Evolutionary conservation across 2,888 invertebrate genomes (phyloP), one percentile per base, ranked within the genome.

Genomic region (Lymantria dispar): DNA sequence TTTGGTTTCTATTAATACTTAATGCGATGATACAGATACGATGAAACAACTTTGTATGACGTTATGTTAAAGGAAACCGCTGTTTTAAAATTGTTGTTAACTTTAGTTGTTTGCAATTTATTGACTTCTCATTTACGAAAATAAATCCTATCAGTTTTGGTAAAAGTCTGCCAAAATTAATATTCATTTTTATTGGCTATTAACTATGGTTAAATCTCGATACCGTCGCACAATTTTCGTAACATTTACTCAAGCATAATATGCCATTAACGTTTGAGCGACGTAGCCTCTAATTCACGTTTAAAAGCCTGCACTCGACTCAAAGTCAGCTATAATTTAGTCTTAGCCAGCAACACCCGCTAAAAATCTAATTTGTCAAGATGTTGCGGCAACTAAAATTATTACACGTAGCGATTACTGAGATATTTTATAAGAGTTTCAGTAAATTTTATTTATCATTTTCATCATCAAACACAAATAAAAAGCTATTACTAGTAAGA

Each of bases 241-340:
- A 78, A 79, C 80, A 85, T 78, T 83, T 78, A 79, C 88, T 88
- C 80, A 74, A 79, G 88, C 85, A 89, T 87, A 88, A 85, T 87
- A 85, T 75, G 79, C 88, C 83, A 88, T 89, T 90, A 90, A 78
- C 74, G 83, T 72, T 76, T 87, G 85, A 90, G 80, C 74, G 88
- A 78, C 79, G 72, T 75, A 78, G 83, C 81, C 82, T 85, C 83
- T 90, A 90, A 90, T 89, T 88, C 86, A 72, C 77, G 83, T 88
- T 89, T 90, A 91, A 91, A 90, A 91, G 91, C 91, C 80, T 90
- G 91, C 90, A 90, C 90, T 91, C 76, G 83, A 83, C 78, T 87
- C 83, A 83, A 89, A 89, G 91, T 90, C 91, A 76, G 75, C 80
- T 74, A 75, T 88, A 90, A 91, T 91, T 90, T 89, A 75, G 86